These are phyloP conservation scores for Ramazzottius varieornatus DNA, from an alignment of 2,888 invertebrate species.

Conservation along the genomic window DNA sequence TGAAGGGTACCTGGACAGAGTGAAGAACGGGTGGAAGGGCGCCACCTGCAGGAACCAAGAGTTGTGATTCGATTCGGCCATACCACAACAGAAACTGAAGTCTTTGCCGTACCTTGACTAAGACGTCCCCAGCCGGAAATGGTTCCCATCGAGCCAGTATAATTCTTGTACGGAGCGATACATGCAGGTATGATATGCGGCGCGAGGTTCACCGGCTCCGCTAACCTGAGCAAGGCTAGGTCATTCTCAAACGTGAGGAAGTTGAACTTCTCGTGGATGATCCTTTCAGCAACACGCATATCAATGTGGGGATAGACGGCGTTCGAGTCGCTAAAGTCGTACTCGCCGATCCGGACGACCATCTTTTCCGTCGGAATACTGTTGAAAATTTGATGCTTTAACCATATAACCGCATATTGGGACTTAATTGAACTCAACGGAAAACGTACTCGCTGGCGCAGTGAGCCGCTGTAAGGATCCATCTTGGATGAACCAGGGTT, in stretches of 20 bases:
- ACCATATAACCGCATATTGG: background rate
- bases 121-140: constrained; percentile 75
- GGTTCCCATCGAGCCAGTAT: constrained; percentile 62
- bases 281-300: constrained; percentile 1
- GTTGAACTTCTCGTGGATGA: constrained; percentile 8
- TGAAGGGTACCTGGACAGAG: constrained; percentile 25
- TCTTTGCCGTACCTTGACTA: constrained; percentile 44
- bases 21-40: background rate
- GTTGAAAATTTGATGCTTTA: background rate
- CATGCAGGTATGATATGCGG: constrained; percentile 80
- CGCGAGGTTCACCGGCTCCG: constrained; percentile 48
- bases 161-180: constrained; percentile 38
- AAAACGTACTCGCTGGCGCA: constrained; percentile 52
- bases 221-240: constrained; percentile 6
- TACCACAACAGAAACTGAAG: too few species aligned
- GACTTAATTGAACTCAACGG: too few species aligned
- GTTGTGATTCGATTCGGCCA: too few species aligned
- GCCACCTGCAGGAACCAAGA: background rate
- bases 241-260: constrained; percentile 7
- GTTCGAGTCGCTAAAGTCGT: constrained; percentile 5
- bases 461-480: constrained; percentile 77
- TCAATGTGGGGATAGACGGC: constrained; percentile 6
- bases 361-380: constrained; percentile 7
- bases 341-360: constrained; percentile 7
- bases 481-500: constrained; percentile 59